Percentiles rank a stretch among this genome's conserved stretches.
Conservation (phyloP, 1,140 invertebrate species). For the Lasaia peninsularis region DNA sequence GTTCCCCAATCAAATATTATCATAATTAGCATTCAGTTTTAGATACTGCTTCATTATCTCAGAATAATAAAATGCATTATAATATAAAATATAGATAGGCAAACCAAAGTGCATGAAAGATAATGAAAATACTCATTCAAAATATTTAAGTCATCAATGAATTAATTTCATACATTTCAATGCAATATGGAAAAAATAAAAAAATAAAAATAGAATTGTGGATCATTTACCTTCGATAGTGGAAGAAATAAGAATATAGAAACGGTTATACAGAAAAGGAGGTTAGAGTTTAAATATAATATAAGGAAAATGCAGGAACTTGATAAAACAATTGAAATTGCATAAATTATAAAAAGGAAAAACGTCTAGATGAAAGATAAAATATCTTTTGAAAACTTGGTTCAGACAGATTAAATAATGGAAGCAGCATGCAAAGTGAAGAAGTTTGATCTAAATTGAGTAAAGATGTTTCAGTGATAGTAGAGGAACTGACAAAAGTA, state of each 20-base stretch:
- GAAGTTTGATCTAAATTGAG: slow-evolving; percentile 60
- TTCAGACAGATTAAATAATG: slow-evolving; percentile 59
- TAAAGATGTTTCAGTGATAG: slow-evolving; percentile 65
- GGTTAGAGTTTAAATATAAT: slow-evolving; percentile 16
- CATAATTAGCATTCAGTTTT: slow-evolving; percentile 57
- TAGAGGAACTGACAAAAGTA: slow-evolving; percentile 59
- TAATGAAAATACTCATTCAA: slow-evolving; percentile 47
- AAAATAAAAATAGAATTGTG: slow-evolving; percentile 35
- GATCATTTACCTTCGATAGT: slow-evolving; percentile 9
- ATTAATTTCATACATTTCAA: slow-evolving; percentile 54
- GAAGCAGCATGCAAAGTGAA: slow-evolving; percentile 73
- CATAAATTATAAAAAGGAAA: slow-evolving; percentile 17
- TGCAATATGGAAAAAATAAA: slow-evolving; percentile 41
- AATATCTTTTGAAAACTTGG: slow-evolving; percentile 41
- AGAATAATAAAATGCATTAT: slow-evolving; percentile 61
- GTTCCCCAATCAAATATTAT: slow-evolving; percentile 54
- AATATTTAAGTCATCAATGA: slow-evolving; percentile 33
- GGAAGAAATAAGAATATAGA: slow-evolving; percentile 10
- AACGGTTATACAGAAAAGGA: slow-evolving; percentile 9
- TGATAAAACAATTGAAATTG: slow-evolving; percentile 48
- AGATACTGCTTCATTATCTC: slow-evolving; percentile 57
- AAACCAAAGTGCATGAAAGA: slow-evolving; percentile 61
- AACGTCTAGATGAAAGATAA: slow-evolving; percentile 22
- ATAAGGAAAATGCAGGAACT: slow-evolving; percentile 40
- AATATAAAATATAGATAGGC: slow-evolving; percentile 53